phyloP scores from a whole-genome alignment of 2,888 invertebrate species.

The Epinotia ramella region DNA sequence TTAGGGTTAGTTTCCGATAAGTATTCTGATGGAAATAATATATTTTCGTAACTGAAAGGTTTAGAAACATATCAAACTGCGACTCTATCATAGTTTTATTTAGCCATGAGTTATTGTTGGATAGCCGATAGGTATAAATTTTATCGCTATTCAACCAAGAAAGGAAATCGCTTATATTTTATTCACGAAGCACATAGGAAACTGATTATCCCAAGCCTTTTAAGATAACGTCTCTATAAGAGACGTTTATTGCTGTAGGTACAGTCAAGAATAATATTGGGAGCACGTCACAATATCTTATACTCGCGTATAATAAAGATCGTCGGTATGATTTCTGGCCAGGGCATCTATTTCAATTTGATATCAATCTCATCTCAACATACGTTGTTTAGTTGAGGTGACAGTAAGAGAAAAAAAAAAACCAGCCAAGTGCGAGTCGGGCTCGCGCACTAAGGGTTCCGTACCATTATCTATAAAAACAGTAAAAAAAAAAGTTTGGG shows the following conservation, averaged over 20 bases:
- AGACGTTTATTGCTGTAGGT: not conserved
- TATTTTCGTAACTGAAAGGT: not conserved
- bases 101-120: slow-evolving; percentile 13
- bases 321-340: too few species aligned
- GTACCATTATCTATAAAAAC: too few species aligned
- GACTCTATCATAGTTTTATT: slow-evolving; percentile 15
- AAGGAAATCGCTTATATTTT: slow-evolving; percentile 35
- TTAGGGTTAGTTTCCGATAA: too few species aligned
- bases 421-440: too few species aligned
- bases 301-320: too few species aligned
- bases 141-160: slow-evolving; percentile 10
- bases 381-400: too few species aligned
- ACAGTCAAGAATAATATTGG: not conserved
- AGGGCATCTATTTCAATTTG: too few species aligned
- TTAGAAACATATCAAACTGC: not conserved
- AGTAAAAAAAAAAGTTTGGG: too few species aligned
- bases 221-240: slow-evolving; percentile 12
- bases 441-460: too few species aligned
- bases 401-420: too few species aligned
- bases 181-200: slow-evolving; percentile 34
- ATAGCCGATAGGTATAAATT: not conserved
- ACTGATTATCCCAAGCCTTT: slow-evolving; percentile 30
- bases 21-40: too few species aligned
- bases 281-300: not conserved
- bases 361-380: too few species aligned